Base-by-base conservation (phyloP, 2,113 vertebrate species). In the Acanthisitta chloris region DNA sequence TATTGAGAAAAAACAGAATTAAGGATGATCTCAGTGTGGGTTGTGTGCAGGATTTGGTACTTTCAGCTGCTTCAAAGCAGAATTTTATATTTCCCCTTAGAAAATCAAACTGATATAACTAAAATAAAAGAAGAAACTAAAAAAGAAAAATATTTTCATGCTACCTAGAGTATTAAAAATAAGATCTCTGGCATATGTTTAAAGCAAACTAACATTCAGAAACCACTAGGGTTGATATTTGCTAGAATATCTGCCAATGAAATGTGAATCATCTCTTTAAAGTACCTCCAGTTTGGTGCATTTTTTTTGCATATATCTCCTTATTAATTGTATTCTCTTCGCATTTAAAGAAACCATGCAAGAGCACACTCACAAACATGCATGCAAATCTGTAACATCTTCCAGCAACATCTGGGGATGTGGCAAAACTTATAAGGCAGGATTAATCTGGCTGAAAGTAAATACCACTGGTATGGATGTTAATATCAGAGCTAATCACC, bases 1-100 rank as follows among this genome's bases (percentile, higher is more conserved):
- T 40, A 15, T 5, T 85, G 94, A 95, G 51, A 82, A 94, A 96
- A 93, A 86, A 17, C 19, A 92, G 86, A 96, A 91, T 92, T 94
- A 91, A 77, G 58, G 40, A 74, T 84, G 64, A 94, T 95, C 51
- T 88, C 24, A 81, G 19, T 73, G 64, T 8, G 31, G 18, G 31
- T 33, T 64, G 66, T 51, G 81, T 48, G 55, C 20, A 76, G 78
- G 79, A 73, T 79, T 88, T 79, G 36, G 57, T 87, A 70, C 12
- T 54, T 46, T 73, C 66, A 9, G 14, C 57, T 88, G 45, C 46
- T 85, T 93, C 58, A 83, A 91, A 83, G 55, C 10, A 72, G 43
- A 78, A 80, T 91, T 86, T 84, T 36, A 0, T 77, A 72, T 92
- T 88, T 92, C 1, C 21, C 51, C 65, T 66, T 55, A 61, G 57